Percentiles rank a stretch among this genome's conserved stretches.
Evolutionary conservation across 2,113 vertebrate genomes (phyloP).

Genomic region (Heterocephalus glaber): DNA sequence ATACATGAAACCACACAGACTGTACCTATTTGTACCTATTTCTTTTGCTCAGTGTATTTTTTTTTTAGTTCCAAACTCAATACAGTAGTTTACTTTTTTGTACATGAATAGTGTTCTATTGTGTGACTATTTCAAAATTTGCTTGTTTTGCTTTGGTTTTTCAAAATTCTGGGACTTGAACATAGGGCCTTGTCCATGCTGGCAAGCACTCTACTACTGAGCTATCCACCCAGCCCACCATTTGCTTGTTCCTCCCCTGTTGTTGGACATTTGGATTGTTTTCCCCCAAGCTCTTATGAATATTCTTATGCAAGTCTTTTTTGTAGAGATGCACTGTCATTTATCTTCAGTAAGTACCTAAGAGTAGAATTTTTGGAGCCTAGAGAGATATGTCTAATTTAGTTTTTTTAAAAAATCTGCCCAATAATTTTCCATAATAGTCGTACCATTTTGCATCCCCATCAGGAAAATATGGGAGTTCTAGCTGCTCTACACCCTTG

Average conservation of each 20-base stretch:
- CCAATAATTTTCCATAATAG: neutral
- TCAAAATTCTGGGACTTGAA: neutral
- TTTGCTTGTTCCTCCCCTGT: neutral
- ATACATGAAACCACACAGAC: neutral
- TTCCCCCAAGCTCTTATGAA: neutral
- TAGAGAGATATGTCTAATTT: neutral
- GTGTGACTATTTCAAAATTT: neutral
- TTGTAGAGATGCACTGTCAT: neutral
- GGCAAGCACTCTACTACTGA: neutral
- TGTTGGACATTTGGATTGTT: neutral
- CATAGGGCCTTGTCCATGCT: neutral
- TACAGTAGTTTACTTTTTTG: neutral
- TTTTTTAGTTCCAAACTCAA: neutral
- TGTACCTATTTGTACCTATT: neutral
- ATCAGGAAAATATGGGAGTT: neutral
- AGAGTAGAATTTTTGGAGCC: neutral
- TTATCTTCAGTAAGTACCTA: conserved; percentile 6
- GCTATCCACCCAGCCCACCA: neutral
- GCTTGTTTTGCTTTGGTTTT: neutral
- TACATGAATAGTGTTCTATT: neutral
- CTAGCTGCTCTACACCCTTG: neutral
- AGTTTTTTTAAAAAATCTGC: neutral
- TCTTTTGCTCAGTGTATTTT: neutral
- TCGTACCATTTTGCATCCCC: neutral
- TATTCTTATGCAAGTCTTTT: neutral